Conservation (phyloP, 2,113 vertebrate species). For the Acrocephalus kingi region DNA sequence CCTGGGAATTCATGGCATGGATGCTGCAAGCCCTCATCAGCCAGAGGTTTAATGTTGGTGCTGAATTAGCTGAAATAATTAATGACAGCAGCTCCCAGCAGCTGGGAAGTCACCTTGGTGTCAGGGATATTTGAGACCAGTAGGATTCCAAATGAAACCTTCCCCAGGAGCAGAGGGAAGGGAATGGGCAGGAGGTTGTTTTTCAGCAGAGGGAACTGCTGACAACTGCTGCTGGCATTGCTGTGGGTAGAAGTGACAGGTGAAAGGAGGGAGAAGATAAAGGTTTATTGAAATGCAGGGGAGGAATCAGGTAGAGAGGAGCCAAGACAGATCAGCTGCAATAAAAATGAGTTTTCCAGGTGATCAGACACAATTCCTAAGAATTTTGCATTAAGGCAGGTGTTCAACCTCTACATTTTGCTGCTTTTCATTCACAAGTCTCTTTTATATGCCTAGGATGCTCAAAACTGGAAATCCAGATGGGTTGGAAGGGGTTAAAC, state of each 20-base stretch:
- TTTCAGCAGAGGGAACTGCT: neutral
- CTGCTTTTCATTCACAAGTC: neutral
- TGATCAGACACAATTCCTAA: neutral
- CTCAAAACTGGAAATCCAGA: no score
- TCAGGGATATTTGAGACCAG: neutral
- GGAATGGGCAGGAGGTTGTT: neutral
- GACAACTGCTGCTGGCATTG: neutral
- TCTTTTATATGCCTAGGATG: neutral
- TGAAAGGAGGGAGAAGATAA: neutral
- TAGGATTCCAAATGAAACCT: neutral
- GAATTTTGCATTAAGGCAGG: neutral
- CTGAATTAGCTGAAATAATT: neutral
- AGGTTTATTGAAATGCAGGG: neutral
- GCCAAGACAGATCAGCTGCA: neutral
- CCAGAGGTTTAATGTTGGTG: neutral
- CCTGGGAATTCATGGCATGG: rapidly evolving
- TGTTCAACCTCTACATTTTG: rapidly evolving
- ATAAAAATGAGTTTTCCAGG: neutral
- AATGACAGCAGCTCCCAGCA: neutral
- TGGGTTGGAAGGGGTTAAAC: neutral
- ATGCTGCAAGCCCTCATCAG: rapidly evolving
- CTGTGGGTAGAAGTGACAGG: neutral
- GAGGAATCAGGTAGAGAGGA: neutral
- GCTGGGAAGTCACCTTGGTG: neutral
- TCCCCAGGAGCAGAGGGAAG: rapidly evolving